Base-by-base conservation (phyloP, 2,888 invertebrate species). In the Caenorhabditis plicata region DNA sequence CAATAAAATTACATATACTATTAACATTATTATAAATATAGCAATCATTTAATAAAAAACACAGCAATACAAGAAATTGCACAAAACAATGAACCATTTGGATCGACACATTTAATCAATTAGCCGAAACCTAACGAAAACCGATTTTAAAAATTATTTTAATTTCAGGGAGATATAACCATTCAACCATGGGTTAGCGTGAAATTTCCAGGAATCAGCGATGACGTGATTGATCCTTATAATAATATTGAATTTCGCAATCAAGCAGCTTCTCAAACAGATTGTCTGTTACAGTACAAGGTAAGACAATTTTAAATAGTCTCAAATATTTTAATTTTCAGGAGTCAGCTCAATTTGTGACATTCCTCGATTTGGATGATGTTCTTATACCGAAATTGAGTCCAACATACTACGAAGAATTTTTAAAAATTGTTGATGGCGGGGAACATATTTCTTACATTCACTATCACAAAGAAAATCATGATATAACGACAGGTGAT, bases 321-420 rank as follows among this genome's bases (percentile, higher is more conserved):
- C n/a, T 22, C 4, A 20, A 26, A 25, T n/a, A 13, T 17, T 8
- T 3, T 13, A 2, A 26, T n/a, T 39, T 57, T 20, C 27, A 68
- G 66, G 69, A 69, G 47, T 51, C 58, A 2, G 64, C 67, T 15
- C n/a, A 53, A 26, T 69, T 57, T 29, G 45, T 69, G 19, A 56
- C 64, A 7, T 67, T 69, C 11, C 45, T 69, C 15, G 69, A 69
- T 29, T 23, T 69, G 19, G 69, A 69, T 35, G 69, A 69, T 41
- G 58, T 69, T 22, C 36, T 69, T 1, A 64, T 69, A n/a, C 69
- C 69, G 0, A 58, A 46, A 29, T 26, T 67, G 1, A 63, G 53
- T 2, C 51, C 60, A 3, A 66, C 58, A 1, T 69, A 62, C 46
- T 38, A 57, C n/a, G 62, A 61, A 22, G 66, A 69, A 35, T 67